These are phyloP conservation scores for Odontamblyopus rebecca DNA, from an alignment of 2,797 vertebrate genomes.

Conservation along the genomic window DNA sequence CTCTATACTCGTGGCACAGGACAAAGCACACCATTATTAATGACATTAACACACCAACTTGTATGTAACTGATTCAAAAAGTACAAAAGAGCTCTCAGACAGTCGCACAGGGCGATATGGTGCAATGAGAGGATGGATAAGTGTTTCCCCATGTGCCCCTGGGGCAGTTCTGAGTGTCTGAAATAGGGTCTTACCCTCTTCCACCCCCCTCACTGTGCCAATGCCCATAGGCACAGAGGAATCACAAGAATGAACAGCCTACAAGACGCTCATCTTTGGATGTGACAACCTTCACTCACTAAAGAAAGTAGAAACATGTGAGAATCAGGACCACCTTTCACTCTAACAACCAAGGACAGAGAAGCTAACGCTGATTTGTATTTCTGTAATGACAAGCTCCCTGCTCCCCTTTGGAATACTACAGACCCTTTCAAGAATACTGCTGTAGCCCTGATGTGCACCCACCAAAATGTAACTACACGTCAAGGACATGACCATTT, in stretches of 20 bases:
- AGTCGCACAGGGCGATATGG: conserved; percentile 14
- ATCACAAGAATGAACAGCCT: conserved; percentile 17
- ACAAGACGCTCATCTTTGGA: background rate
- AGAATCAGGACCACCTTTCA: background rate
- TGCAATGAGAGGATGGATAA: conserved; percentile 45
- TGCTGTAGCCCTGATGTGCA: background rate
- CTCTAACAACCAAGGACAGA: background rate
- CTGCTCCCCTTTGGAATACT: background rate
- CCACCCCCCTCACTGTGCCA: conserved; percentile 37
- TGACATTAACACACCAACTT: conserved; percentile 40
- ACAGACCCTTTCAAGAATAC: background rate
- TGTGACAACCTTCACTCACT: background rate
- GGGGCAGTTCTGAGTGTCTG: conserved; percentile 49
- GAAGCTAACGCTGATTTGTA: background rate
- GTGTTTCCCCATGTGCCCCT: conserved; percentile 66
- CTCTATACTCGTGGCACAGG: conserved; percentile 20
- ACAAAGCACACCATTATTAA: conserved; percentile 39
- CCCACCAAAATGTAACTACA: background rate
- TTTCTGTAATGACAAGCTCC: background rate
- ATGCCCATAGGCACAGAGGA: conserved; percentile 54
- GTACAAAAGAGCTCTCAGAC: conserved; percentile 4
- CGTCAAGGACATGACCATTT: background rate
- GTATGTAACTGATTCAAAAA: conserved; percentile 1
- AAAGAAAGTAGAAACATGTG: background rate
- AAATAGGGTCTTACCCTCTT: conserved; percentile 16